phyloP scores from a whole-genome alignment of 2,888 invertebrate species.

The Macaria notata region DNA sequence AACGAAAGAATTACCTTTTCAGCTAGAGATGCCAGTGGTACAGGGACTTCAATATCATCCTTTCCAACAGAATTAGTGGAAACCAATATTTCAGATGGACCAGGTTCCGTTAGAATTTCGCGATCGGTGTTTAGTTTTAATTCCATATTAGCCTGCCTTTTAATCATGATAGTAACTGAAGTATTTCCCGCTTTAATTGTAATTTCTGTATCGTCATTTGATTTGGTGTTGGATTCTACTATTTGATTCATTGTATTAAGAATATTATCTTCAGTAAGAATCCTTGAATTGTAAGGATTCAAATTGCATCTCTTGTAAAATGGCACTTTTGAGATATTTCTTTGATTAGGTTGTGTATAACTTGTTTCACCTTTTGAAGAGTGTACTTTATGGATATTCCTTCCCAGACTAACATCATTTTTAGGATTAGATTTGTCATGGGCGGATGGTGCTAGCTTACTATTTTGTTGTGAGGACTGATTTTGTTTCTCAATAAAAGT shows the following conservation, averaged over 20 bases:
- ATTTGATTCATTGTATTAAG: constrained; percentile 35
- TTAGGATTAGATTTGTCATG: neutral
- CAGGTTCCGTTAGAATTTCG: constrained; percentile 57
- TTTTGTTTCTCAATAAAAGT: constrained; percentile 1
- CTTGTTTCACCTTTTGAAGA: constrained; percentile 9
- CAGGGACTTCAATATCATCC: constrained; percentile 34
- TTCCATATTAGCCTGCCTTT: constrained; percentile 60
- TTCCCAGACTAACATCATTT: constrained; percentile 1
- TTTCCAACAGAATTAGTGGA: constrained; percentile 53
- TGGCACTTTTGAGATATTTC: constrained; percentile 35
- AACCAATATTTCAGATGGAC: constrained; percentile 61
- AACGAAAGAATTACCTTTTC: constrained; percentile 37
- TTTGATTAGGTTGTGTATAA: neutral
- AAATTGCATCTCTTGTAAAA: constrained; percentile 59
- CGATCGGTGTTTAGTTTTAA: constrained; percentile 62
- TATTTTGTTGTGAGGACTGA: neutral
- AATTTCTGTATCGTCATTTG: constrained; percentile 64
- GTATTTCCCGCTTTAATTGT: constrained; percentile 66
- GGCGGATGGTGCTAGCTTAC: neutral
- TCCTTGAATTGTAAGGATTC: constrained; percentile 14
- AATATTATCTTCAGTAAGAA: constrained; percentile 16
- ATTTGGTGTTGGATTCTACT: constrained; percentile 35
- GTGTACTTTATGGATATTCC: constrained; percentile 1
- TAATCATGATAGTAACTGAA: constrained; percentile 63
- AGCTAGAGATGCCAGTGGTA: constrained; percentile 21